phyloP scores from a whole-genome alignment of 2,113 vertebrate genomes.

The Perca fluviatilis region DNA sequence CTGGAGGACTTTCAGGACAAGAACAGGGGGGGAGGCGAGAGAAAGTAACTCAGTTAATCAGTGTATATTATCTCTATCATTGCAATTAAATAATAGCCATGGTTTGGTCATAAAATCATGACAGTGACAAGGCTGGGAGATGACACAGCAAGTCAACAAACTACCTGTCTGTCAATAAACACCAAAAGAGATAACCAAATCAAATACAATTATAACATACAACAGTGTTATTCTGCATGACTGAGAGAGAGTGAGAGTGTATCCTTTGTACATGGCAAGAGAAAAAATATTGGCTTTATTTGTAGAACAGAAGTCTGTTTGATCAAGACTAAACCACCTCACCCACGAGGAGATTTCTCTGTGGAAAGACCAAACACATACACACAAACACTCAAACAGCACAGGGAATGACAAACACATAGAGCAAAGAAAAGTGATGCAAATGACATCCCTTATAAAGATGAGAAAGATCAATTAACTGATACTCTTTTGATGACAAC shows the following conservation, averaged over 20 bases:
- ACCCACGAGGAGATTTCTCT: not conserved
- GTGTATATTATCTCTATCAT: not conserved
- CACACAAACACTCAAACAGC: not conserved
- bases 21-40: not conserved
- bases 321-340: not conserved
- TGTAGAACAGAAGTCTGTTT: constrained; percentile 5
- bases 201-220: not conserved
- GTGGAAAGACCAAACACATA: not conserved
- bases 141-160: not conserved
- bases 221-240: not conserved
- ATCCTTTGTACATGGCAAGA: not conserved
- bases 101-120: not conserved
- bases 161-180: constrained; percentile 5
- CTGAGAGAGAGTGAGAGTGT: not conserved
- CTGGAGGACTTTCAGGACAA: not conserved
- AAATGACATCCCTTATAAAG: constrained; percentile 60
- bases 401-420: constrained; percentile 15
- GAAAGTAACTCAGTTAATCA: not conserved
- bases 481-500: constrained; percentile 26
- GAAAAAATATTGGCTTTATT: not conserved
- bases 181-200: not conserved
- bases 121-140: not conserved
- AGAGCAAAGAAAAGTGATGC: constrained; percentile 32
- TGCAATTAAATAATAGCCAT: not conserved
- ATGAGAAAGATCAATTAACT: constrained; percentile 41